Conservation (phyloP, 2,888 invertebrate species). For the Agapetus fuscipes region DNA sequence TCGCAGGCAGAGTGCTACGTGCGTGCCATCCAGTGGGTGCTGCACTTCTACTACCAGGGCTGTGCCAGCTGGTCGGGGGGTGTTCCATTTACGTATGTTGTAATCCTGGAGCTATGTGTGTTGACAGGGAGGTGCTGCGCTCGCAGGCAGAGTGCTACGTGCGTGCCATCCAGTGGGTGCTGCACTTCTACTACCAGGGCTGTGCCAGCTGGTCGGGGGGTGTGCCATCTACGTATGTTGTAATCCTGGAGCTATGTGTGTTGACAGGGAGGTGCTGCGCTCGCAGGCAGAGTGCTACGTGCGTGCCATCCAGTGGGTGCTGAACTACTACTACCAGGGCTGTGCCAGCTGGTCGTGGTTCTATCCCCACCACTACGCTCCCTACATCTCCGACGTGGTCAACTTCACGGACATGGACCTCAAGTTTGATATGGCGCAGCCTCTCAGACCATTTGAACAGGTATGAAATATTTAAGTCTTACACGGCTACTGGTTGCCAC, state of each 20-base stretch:
- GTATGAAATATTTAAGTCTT: too few species aligned
- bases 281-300: constrained; percentile 85
- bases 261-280: constrained; percentile 66
- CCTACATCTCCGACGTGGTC: constrained; percentile 88
- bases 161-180: constrained; percentile 91
- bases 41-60: constrained; percentile 93
- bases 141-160: constrained; percentile 85
- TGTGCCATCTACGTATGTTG: too few species aligned
- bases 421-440: constrained; percentile 74
- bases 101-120: too few species aligned
- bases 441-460: constrained; percentile 91
- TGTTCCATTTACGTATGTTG: too few species aligned
- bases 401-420: constrained; percentile 68
- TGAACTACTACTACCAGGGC: constrained; percentile 93
- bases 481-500: too few species aligned
- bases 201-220: constrained; percentile 98
- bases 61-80: constrained; percentile 98
- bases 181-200: constrained; percentile 93
- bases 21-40: constrained; percentile 91
- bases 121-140: constrained; percentile 66
- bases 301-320: constrained; percentile 91
- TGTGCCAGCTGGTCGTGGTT: constrained; percentile 98
- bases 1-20: constrained; percentile 85
- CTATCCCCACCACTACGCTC: constrained; percentile 96
- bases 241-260: too few species aligned